Percentiles rank a stretch among this genome's conserved stretches.
Conservation (phyloP, 2,113 vertebrate species). For the Petromus typicus region DNA sequence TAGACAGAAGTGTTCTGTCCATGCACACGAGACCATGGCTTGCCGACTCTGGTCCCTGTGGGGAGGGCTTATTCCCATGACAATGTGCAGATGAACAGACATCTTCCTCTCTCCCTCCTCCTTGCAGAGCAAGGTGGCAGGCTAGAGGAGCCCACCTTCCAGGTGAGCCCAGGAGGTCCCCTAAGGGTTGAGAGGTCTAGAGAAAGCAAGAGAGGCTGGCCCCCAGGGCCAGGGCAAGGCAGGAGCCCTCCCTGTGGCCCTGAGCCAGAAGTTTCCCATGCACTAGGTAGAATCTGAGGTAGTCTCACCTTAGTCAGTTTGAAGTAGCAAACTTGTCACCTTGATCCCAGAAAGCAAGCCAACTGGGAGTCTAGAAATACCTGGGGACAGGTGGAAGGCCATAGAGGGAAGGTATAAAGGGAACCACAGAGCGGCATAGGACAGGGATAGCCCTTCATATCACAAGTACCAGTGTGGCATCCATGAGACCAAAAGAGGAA, state of each 20-base stretch:
- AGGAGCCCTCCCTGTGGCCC: background rate
- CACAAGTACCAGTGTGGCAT: background rate
- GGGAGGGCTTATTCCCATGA: background rate
- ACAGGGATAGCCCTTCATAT: accelerated
- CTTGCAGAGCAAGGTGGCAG: background rate
- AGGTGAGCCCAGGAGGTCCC: background rate
- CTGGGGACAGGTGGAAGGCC: background rate
- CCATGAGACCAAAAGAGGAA: no score
- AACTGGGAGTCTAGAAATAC: background rate
- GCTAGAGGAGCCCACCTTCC: background rate
- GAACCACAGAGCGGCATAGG: accelerated
- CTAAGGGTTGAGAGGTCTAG: background rate
- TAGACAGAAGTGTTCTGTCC: background rate
- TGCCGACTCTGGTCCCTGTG: background rate
- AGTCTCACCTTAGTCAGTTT: background rate
- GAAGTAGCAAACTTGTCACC: background rate
- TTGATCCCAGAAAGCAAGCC: background rate
- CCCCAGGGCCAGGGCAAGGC: background rate
- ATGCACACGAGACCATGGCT: background rate
- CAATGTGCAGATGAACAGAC: background rate
- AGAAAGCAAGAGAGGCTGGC: accelerated
- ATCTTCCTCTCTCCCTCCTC: background rate
- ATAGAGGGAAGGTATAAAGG: accelerated
- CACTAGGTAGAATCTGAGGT: background rate
- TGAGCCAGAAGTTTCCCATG: background rate